phyloP scores from a whole-genome alignment of 2,888 invertebrate genomes.

The Sthenelais limicola region DNA sequence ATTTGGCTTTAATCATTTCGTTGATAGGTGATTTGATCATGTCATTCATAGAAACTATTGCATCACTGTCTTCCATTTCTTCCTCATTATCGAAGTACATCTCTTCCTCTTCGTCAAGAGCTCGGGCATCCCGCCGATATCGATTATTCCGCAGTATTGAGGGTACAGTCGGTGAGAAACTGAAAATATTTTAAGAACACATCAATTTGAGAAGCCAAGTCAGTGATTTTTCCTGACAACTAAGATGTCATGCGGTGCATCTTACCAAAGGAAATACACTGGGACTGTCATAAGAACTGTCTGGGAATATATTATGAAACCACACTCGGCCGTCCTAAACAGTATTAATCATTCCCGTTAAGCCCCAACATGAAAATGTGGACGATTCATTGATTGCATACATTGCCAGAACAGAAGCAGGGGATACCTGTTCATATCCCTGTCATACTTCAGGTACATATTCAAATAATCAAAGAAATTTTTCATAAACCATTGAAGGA shows the following conservation, averaged over 20 bases:
- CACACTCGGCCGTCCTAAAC: too few relatives aligned
- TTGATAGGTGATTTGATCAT: slow-evolving; percentile 66
- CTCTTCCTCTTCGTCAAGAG: slow-evolving; percentile 97
- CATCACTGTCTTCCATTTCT: slow-evolving; percentile 68
- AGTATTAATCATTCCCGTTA: too few relatives aligned
- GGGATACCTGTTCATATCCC: too few relatives aligned
- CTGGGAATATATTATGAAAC: too few relatives aligned
- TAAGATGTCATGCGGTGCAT: neutral
- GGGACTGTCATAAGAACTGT: neutral
- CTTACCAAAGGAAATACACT: neutral
- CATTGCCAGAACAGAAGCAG: too few relatives aligned
- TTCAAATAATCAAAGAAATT: too few relatives aligned
- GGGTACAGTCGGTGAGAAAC: slow-evolving; percentile 76
- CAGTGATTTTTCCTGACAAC: neutral
- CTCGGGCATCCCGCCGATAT: slow-evolving; percentile 91
- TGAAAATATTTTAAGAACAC: neutral
- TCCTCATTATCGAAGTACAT: slow-evolving; percentile 99
- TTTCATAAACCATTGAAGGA: too few relatives aligned
- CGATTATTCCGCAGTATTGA: slow-evolving; percentile 81
- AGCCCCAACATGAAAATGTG: too few relatives aligned
- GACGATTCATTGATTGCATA: too few relatives aligned
- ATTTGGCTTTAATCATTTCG: slow-evolving; percentile 76
- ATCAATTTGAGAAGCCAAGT: neutral
- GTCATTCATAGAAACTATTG: slow-evolving; percentile 72
- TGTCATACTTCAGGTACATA: neutral